These are phyloP conservation scores for Chalcosyrphus nemorum DNA, from an alignment of 2,888 invertebrate species.

Conservation along the genomic window DNA sequence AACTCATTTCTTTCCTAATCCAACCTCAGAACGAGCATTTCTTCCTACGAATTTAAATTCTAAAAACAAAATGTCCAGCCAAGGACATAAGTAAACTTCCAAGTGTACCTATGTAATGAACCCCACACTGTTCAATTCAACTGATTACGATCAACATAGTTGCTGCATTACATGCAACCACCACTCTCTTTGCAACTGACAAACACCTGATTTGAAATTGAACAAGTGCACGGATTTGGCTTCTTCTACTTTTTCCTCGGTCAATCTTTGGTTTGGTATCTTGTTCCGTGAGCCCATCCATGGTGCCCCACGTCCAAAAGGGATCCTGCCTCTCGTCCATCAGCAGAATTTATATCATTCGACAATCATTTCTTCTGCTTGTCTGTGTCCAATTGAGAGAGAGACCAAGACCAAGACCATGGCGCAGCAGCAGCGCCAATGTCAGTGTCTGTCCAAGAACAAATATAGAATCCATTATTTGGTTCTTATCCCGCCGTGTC, in stretches of 20 bases:
- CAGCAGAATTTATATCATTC: constrained; percentile 70
- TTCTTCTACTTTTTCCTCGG: constrained; percentile 60
- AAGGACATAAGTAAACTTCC: too few relatives aligned
- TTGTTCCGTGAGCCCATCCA: constrained; percentile 69
- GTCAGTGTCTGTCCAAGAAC: constrained; percentile 59
- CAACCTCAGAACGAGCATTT: too few relatives aligned
- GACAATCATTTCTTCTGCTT: constrained; percentile 62
- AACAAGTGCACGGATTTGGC: constrained; percentile 71
- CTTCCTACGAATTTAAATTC: too few relatives aligned
- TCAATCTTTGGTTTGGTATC: constrained; percentile 61
- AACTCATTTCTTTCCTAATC: too few relatives aligned
- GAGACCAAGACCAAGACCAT: too few relatives aligned
- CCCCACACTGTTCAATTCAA: constrained; percentile 6
- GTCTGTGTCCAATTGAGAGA: constrained; percentile 49
- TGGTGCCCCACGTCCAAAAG: constrained; percentile 61
- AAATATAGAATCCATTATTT: constrained; percentile 72
- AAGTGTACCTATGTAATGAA: constrained; percentile 32
- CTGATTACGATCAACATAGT: constrained; percentile 38
- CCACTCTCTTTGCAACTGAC: neutral
- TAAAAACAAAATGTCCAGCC: too few relatives aligned
- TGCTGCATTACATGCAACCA: constrained; percentile 20
- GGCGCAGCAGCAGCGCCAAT: constrained; percentile 56
- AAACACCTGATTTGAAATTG: constrained; percentile 69
- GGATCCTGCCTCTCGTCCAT: constrained; percentile 66
- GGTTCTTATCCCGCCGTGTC: constrained; percentile 56